phyloP scores from a whole-genome alignment of 2,113 vertebrate species.

The Melanotaenia duboulayi region DNA sequence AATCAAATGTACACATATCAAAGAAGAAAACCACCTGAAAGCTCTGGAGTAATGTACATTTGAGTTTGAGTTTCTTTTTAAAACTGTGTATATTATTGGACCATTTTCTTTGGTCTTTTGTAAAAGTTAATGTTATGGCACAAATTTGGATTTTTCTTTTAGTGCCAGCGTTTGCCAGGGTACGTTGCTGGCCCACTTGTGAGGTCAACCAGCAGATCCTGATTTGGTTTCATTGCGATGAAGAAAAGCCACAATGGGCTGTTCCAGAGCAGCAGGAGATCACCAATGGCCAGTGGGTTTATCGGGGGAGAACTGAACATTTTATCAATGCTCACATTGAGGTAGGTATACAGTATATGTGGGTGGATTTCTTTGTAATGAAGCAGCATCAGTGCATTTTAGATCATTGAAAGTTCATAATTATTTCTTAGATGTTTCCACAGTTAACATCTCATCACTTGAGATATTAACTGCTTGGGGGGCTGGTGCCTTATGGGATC shows the following conservation, averaged over 20 bases:
- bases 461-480: too few species aligned
- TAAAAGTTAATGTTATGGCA: not conserved
- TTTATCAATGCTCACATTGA: slow-evolving; percentile 82
- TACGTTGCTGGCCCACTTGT: slow-evolving; percentile 79
- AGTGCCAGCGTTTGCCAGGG: slow-evolving; percentile 83
- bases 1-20: too few species aligned
- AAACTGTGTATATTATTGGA: not conserved
- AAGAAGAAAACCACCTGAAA: too few species aligned
- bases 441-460: too few species aligned
- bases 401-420: not conserved
- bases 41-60: too few species aligned
- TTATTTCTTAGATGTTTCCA: too few species aligned
- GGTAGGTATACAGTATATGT: slow-evolving; percentile 44
- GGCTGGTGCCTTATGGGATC: too few species aligned
- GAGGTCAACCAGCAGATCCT: slow-evolving; percentile 83
- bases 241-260: slow-evolving; percentile 71
- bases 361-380: not conserved
- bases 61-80: too few species aligned
- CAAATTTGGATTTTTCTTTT: not conserved
- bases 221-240: slow-evolving; percentile 85
- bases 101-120: not conserved
- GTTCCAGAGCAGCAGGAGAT: slow-evolving; percentile 81
- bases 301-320: slow-evolving; percentile 81
- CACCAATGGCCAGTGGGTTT: slow-evolving; percentile 77
- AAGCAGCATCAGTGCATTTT: not conserved